Evolutionary conservation across 2,113 vertebrate genomes (phyloP), one percentile per base, ranked within the genome.

Genomic region (Cyanoramphus novaezelandiae): DNA sequence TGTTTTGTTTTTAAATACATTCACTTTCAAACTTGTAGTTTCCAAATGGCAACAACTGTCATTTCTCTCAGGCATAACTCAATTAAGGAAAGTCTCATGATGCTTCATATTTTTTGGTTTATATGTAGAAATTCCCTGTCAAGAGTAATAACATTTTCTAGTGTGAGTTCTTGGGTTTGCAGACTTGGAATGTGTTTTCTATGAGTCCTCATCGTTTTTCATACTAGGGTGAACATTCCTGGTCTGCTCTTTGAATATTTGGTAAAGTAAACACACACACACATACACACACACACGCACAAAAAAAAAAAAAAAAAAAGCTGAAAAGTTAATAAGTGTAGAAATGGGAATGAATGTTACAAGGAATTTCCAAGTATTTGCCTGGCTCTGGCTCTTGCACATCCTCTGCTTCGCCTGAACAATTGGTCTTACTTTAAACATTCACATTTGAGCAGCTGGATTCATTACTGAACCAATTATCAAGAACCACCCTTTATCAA

Each of bases 81-180:
- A 94, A 87, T 96, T 96, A 96, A 91, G 81, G 28, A 70, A 95
- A 95, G 37, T 86, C 88, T 93, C 39, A 65, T 77, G 81, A 39
- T 81, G 83, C 63, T 91, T 84, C 81, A 79, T 94, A 69, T 92
- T 96, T 96, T 97, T 89, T 82, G 59, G 62, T 96, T 91, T 84
- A 31, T 91, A 60, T 69, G 77, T 69, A 96, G 81, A 96, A 95
- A 81, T 76, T 92, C 72, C 60, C 62, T 84, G 80, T 94, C 69
- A 89, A 88, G 72, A 69, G 65, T 75, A 96, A 95, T 82, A 93
- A 85, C 25, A 43, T 78, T 93, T 82, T 90, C 53, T 86, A 55
- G 41, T 88, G 23, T 43, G 41, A 80, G 27, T 68, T 84, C 52
- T 82, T 84, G 76, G 68, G 25, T 86, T 93, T 94, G 85, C 71